phyloP scores from a whole-genome alignment of 2,888 invertebrate genomes.

The Drepanosiphum platanoidis region DNA sequence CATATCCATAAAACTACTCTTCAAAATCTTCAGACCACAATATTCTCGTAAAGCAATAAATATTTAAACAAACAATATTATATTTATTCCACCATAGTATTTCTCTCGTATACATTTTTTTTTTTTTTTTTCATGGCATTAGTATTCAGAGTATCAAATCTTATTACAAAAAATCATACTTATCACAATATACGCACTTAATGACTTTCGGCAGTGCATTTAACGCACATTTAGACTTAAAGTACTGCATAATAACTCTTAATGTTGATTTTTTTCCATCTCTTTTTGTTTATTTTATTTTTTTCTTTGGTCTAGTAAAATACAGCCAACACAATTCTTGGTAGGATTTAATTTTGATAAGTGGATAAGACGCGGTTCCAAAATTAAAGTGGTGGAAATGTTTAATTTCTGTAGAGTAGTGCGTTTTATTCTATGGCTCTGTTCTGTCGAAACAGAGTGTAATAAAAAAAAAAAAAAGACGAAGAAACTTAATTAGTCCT shows the following conservation, averaged over 20 bases:
- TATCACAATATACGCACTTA: neutral
- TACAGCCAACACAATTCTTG: neutral
- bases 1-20: neutral
- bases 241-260: conserved; percentile 9
- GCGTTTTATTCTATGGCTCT: conserved; percentile 12
- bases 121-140: neutral
- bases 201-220: conserved; percentile 10
- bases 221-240: neutral
- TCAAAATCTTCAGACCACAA: neutral
- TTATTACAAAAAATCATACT: conserved; percentile 16
- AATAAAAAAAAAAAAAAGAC: conserved; percentile 36
- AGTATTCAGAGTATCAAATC: neutral
- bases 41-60: neutral
- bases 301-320: neutral
- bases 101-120: neutral
- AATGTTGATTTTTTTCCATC: neutral
- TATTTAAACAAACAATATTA: neutral
- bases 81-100: neutral
- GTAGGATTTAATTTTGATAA: conserved; percentile 39
- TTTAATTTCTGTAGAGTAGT: conserved; percentile 48
- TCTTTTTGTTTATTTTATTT: conserved; percentile 27
- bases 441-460: conserved; percentile 9
- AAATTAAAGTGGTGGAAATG: conserved; percentile 40
- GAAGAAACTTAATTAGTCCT: conserved; percentile 55
- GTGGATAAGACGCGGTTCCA: conserved; percentile 9